phyloP scores from a whole-genome alignment of 2,113 vertebrate genomes.

The Parotia lawesii region DNA sequence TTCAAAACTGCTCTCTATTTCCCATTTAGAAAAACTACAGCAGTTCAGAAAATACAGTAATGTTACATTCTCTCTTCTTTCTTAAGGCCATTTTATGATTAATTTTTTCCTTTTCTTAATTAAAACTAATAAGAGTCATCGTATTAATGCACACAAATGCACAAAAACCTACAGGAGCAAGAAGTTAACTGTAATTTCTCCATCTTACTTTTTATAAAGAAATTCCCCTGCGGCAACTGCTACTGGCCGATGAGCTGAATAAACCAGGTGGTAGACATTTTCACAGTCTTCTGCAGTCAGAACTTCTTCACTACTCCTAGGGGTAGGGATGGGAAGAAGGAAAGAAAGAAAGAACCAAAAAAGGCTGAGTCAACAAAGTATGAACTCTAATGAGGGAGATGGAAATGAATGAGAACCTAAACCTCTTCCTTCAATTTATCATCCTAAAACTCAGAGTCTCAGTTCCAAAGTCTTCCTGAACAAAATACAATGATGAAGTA shows the following conservation, averaged over 20 bases:
- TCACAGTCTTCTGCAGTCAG: conserved; percentile 98
- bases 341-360: background rate
- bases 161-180: background rate
- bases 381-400: background rate
- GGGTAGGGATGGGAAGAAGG: background rate
- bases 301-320: conserved; percentile 96
- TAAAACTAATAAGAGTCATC: background rate
- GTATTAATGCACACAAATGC: background rate
- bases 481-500: background rate
- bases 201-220: conserved; percentile 94
- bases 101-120: background rate
- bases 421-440: background rate
- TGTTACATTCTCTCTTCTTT: background rate
- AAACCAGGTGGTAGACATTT: conserved; percentile 97
- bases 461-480: background rate
- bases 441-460: background rate
- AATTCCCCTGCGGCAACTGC: conserved; percentile 97
- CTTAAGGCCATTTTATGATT: background rate
- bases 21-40: background rate
- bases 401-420: background rate
- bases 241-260: conserved; percentile 95
- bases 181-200: background rate
- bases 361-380: background rate
- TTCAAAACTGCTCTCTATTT: background rate
- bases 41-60: background rate